A percentile compares a stretch with the other conserved stretches of the same genome.
Evolutionary conservation across 2,113 vertebrate species (phyloP).

Genomic region (Gymnobelideus leadbeateri): DNA sequence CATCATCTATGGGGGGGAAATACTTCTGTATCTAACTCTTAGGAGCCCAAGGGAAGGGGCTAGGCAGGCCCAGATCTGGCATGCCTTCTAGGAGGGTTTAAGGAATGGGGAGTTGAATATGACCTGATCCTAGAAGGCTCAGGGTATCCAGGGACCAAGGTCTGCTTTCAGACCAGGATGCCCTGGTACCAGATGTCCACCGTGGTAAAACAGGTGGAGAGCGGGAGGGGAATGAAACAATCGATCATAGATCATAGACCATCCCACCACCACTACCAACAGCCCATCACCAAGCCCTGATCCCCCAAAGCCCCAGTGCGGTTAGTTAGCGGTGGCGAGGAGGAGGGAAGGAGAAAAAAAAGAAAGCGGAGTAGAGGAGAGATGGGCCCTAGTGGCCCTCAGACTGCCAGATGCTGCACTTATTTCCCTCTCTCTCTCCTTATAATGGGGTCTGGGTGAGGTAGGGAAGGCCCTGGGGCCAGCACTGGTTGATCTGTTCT

Average conservation of each 20-base stretch:
- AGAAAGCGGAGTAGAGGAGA: slow-evolving; percentile 78
- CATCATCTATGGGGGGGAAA: background rate
- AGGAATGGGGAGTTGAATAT: background rate
- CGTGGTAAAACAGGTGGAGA: background rate
- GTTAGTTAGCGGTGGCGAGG: slow-evolving; percentile 78
- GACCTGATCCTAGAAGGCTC: background rate
- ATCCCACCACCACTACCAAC: background rate
- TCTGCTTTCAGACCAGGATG: background rate
- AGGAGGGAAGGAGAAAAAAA: slow-evolving; percentile 76
- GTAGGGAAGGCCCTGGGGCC: background rate
- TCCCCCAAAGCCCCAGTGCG: slow-evolving; percentile 48
- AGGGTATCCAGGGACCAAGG: background rate
- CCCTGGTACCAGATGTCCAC: background rate
- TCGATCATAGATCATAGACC: background rate
- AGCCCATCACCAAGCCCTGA: slow-evolving; percentile 5
- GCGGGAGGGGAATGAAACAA: background rate
- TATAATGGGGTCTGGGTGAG: background rate
- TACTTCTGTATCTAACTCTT: background rate
- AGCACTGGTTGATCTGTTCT: background rate
- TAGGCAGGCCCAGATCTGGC: background rate
- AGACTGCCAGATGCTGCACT: background rate
- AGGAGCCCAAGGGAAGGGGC: background rate
- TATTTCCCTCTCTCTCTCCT: slow-evolving; percentile 7
- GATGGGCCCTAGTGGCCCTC: slow-evolving; percentile 40
- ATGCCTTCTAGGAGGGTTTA: background rate